Percentiles rank a stretch among this genome's conserved stretches.
phyloP scores from a whole-genome alignment of 2,797 vertebrate genomes.

The Decapterus maruadsi region DNA sequence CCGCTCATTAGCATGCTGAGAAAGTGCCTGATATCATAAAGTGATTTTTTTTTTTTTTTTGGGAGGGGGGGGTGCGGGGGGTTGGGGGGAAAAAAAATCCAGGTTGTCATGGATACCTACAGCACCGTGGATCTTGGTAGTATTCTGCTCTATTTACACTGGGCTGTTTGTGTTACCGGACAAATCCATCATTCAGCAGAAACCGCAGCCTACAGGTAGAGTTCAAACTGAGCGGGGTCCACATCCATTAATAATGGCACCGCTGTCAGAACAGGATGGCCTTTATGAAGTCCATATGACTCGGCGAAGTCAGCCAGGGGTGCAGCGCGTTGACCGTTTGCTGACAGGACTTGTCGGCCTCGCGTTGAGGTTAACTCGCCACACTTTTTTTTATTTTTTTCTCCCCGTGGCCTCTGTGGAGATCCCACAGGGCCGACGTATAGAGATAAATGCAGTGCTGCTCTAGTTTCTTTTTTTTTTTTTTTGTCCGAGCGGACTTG shows the following conservation, averaged over 20 bases:
- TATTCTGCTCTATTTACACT: constrained; percentile 49
- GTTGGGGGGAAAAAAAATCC: background rate
- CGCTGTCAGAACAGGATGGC: constrained; percentile 36
- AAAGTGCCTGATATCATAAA: constrained; percentile 34
- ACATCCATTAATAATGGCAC: constrained; percentile 39
- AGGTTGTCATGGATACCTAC: constrained; percentile 71
- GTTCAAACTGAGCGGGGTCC: constrained; percentile 27
- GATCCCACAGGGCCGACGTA: constrained; percentile 45
- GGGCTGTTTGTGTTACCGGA: constrained; percentile 43
- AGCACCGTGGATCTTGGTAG: constrained; percentile 36
- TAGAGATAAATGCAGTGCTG: constrained; percentile 58
- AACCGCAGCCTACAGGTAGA: constrained; percentile 47
- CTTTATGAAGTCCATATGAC: constrained; percentile 16
- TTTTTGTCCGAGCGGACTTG: constrained; percentile 16
- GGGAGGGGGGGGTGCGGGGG: too few species aligned
- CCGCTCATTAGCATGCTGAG: constrained; percentile 47
- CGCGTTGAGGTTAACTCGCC: constrained; percentile 19
- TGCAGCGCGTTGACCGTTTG: constrained; percentile 15
- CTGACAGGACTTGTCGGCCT: constrained; percentile 35
- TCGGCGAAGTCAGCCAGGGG: constrained; percentile 17
- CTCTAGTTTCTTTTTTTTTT: constrained; percentile 54
- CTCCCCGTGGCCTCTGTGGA: constrained; percentile 17
- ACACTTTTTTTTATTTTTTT: constrained; percentile 34
- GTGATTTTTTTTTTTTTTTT: constrained; percentile 32
- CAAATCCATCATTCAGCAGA: constrained; percentile 59